Conservation (phyloP, 2,113 vertebrate species). For the Gnathonemus echidnorhynchus region DNA sequence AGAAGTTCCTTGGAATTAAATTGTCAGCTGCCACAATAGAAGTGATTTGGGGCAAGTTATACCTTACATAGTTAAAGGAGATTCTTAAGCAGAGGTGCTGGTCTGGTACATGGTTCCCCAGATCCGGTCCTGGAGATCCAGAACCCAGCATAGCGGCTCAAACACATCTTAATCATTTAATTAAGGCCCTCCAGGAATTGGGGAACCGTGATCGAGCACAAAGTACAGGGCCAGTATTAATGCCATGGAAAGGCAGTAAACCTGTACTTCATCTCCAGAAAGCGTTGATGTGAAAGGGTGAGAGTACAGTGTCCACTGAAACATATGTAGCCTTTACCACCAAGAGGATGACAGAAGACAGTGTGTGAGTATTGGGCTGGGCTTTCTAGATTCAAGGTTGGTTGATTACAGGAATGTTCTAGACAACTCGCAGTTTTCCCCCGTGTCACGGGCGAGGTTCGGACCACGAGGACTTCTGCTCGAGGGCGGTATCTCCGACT, state of each 20-base stretch:
- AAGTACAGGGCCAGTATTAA: background rate
- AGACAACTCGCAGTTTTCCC: background rate
- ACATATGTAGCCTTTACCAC: background rate
- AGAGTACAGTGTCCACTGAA: background rate
- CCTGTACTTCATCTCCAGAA: background rate
- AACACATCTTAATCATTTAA: background rate
- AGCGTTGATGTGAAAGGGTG: background rate
- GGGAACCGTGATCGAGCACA: background rate
- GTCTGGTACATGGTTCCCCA: background rate
- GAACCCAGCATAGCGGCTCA: background rate
- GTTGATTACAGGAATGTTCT: background rate
- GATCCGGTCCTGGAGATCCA: background rate
- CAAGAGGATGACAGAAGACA: background rate
- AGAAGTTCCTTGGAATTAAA: background rate
- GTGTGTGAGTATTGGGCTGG: background rate
- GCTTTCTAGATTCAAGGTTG: background rate
- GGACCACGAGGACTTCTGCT: background rate
- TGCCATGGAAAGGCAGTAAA: background rate
- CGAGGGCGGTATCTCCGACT: slow-evolving; percentile 43
- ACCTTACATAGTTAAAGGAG: background rate
- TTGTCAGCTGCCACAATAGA: background rate
- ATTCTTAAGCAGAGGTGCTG: background rate
- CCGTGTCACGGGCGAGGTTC: background rate
- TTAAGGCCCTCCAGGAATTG: background rate
- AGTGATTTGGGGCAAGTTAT: background rate